Evolutionary conservation across 2,113 vertebrate species (phyloP).

Genomic region (Donacobius atricapilla): DNA sequence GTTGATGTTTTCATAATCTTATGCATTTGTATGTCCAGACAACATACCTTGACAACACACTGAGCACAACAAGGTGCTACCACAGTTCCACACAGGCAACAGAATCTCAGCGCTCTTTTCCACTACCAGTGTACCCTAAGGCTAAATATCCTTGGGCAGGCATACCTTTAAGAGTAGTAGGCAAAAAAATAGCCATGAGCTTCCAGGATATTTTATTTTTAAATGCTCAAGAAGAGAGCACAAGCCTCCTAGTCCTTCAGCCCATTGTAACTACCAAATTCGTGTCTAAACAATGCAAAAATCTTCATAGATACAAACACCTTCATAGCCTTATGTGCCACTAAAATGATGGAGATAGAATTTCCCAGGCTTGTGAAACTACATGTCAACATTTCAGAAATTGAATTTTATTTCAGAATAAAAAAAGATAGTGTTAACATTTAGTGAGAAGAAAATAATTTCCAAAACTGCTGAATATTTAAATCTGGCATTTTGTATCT

Average conservation of each 20-base stretch:
- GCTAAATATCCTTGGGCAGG: neutral
- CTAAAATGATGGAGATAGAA: neutral
- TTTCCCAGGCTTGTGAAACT: neutral
- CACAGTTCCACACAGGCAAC: neutral
- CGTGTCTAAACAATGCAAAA: neutral
- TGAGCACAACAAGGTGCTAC: neutral
- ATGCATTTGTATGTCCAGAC: neutral
- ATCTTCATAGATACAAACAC: neutral
- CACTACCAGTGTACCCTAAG: neutral
- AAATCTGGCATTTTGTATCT: conserved; percentile 14
- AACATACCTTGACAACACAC: neutral
- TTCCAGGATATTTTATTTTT: neutral
- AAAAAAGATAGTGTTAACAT: neutral
- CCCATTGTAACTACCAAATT: neutral
- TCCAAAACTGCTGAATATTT: conserved; percentile 5
- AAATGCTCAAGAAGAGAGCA: neutral
- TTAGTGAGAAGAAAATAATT: neutral
- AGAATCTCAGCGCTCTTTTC: neutral
- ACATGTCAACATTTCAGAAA: neutral
- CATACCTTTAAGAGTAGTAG: neutral
- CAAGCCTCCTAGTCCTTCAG: neutral
- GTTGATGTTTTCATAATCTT: neutral
- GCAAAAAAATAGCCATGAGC: neutral
- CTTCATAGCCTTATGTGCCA: neutral
- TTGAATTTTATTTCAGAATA: neutral